A percentile compares a stretch with the other conserved stretches of the same genome.
These are phyloP conservation scores for Acrocephalus arundinaceus DNA, from an alignment of 2,113 vertebrate species.

Conservation along the genomic window DNA sequence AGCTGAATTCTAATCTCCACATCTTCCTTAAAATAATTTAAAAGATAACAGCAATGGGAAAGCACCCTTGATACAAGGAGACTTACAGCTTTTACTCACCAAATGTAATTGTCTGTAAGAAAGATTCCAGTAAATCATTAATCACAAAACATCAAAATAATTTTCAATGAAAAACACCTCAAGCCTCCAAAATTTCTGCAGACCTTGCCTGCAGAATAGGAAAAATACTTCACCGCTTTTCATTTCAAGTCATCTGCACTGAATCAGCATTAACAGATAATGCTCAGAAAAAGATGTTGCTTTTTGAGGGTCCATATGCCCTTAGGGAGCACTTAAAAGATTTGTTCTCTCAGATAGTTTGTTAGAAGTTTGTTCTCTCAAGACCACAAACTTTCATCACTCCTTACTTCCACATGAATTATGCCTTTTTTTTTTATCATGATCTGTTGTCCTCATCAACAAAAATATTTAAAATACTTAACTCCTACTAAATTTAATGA, in stretches of 20 bases:
- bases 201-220: background rate
- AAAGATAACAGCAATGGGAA: background rate
- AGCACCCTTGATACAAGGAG: background rate
- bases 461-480: background rate
- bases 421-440: background rate
- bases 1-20: constrained; percentile 6
- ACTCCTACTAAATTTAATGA: background rate
- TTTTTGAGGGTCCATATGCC: background rate
- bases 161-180: background rate
- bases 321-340: background rate
- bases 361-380: background rate
- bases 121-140: background rate
- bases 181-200: background rate
- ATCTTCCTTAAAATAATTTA: background rate
- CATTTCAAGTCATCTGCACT: background rate
- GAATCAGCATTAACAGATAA: background rate
- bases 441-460: background rate
- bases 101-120: background rate
- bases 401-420: background rate
- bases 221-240: background rate
- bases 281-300: background rate
- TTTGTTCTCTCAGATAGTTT: background rate
- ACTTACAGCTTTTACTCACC: background rate
- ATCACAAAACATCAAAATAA: background rate
- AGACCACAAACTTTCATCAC: background rate